phyloP scores from a whole-genome alignment of 2,888 invertebrate genomes.

The Rapana venosa region DNA sequence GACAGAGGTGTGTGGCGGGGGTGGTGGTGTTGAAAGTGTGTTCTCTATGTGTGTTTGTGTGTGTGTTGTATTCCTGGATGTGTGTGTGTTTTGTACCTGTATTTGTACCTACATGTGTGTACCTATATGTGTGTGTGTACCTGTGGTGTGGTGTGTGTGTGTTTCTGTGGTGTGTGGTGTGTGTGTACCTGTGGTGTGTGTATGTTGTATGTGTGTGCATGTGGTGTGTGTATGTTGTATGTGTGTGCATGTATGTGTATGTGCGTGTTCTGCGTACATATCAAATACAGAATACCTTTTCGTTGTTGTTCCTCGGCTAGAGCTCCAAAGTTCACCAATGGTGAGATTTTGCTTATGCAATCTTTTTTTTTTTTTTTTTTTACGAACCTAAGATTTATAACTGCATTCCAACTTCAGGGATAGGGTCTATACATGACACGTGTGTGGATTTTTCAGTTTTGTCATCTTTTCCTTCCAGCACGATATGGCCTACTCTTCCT shows the following conservation, averaged over 20 bases:
- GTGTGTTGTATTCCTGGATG: background rate
- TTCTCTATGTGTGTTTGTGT: background rate
- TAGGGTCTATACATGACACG: too few species aligned
- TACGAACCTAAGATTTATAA: too few species aligned
- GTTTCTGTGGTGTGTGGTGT: constrained; percentile 4
- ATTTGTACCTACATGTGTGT: background rate
- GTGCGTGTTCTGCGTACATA: background rate
- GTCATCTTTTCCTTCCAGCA: too few species aligned
- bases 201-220: too few species aligned
- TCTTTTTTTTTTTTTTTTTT: too few species aligned
- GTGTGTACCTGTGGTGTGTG: background rate
- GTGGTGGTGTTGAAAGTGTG: background rate
- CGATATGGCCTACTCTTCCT: too few species aligned
- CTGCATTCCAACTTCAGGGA: too few species aligned
- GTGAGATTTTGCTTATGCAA: too few species aligned
- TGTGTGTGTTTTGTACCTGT: background rate
- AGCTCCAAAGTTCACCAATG: too few species aligned
- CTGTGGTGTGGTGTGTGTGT: background rate
- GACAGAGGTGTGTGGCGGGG: constrained; percentile 84
- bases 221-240: background rate
- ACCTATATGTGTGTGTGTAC: background rate
- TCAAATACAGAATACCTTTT: background rate
- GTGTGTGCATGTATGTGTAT: background rate
- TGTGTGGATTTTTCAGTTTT: too few species aligned
- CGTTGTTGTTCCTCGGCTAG: too few species aligned